Evolutionary conservation across 2,797 vertebrate genomes (phyloP), one percentile per base, ranked within the genome.

Genomic region (Choloepus didactylus): DNA sequence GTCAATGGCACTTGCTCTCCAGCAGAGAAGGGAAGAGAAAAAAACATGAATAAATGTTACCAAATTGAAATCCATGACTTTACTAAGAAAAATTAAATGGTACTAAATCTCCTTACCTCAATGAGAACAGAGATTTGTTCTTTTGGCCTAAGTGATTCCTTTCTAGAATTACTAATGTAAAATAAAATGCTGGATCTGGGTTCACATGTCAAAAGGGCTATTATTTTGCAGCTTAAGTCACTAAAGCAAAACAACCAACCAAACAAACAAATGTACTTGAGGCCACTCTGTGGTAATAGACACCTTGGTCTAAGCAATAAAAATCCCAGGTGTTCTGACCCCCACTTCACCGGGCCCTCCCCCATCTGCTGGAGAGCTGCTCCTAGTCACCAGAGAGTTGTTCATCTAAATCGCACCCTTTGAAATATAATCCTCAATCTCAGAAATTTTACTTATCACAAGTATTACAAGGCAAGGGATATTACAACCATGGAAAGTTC

Each of bases 1-100:
- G 14, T 82, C 80, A 76, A 4, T 8, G 35, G 27, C 7, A 72
- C 38, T 31, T 85, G 4, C 44, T 87, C n/a, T 66, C 72, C 38
- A 84, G 56, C 29, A 94, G 56, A 14, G 67, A 81, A 90, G 80
- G 54, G 46, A 80, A 86, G 44, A 92, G 49, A 88, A 41, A 85
- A 73, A 29, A 41, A 41, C 31, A 93, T 27, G 79, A 89, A 88
- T 11, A 76, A 87, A 79, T 69, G 23, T 12, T 92, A 59, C 54
- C 46, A 69, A 70, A 73, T 56, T 56, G 69, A 86, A 86, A 87
- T 56, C 14, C 14, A 94, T 67, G 27, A 49, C 7, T 70, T 89
- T 19, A 44, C 56, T 60, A 69, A 94, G 67, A 93, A 91, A 75
- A 91, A 79, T 38, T 56, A 93, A 95, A 86, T 75, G 69, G 75